Conservation (phyloP, 2,797 vertebrate species). For the Anguilla pacifica region DNA sequence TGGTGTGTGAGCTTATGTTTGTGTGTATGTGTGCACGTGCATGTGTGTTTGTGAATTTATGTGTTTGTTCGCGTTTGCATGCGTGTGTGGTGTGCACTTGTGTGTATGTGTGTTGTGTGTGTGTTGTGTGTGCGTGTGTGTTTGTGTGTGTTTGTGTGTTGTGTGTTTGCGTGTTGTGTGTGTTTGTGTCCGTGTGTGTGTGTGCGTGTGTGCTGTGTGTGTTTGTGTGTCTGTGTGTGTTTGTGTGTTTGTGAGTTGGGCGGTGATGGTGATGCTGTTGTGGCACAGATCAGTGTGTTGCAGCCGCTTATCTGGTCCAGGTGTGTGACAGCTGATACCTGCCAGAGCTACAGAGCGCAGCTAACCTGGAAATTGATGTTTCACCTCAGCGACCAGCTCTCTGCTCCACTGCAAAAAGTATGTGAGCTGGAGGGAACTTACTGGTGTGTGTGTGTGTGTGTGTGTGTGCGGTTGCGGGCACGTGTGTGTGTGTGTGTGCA, state of each 20-base stretch:
- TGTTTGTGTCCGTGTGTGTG: conserved; percentile 1
- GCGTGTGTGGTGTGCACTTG: neutral
- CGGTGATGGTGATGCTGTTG: neutral
- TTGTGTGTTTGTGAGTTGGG: conserved; percentile 42
- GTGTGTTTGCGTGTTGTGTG: neutral
- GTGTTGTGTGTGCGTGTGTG: conserved; percentile 27
- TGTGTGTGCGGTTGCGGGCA: neutral
- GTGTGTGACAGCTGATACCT: conserved; percentile 82
- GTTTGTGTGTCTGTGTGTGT: conserved; percentile 48
- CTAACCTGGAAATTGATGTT: conserved; percentile 85
- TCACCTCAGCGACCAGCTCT: conserved; percentile 76
- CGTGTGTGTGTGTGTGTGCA: conserved; percentile 27
- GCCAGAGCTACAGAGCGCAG: conserved; percentile 76
- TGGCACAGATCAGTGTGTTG: conserved; percentile 68
- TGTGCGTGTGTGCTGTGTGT: conserved; percentile 29
- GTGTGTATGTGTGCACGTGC: neutral
- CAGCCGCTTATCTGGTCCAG: conserved; percentile 80
- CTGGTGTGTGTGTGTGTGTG: conserved; percentile 33
- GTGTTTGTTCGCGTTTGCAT: neutral
- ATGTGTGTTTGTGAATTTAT: neutral
- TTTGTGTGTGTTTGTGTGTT: neutral
- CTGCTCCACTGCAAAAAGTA: conserved; percentile 63
- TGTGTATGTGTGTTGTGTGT: conserved; percentile 6
- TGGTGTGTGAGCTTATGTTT: neutral
- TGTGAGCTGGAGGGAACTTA: conserved; percentile 25